phyloP scores from a whole-genome alignment of 1,140 invertebrate species.

The Drosophila teissieri region DNA sequence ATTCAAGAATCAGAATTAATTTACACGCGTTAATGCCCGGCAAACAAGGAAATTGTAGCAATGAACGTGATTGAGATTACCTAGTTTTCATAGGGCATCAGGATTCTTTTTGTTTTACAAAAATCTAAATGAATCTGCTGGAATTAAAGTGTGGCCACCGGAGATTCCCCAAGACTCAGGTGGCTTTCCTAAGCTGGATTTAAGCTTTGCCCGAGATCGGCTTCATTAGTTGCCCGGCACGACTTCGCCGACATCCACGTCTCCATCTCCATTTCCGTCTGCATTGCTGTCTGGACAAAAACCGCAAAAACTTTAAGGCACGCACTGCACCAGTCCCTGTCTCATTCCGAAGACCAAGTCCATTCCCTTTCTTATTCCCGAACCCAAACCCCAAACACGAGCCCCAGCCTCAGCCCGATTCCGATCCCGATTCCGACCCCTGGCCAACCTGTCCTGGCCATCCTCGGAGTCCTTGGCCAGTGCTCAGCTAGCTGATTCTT shows the following conservation, averaged over 20 bases:
- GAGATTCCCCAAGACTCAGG: conserved; percentile 23
- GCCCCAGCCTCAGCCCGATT: no score
- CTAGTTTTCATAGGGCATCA: background rate
- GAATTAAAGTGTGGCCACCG: conserved; percentile 5
- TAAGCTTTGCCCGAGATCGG: conserved; percentile 46
- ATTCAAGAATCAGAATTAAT: no score
- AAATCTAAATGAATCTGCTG: background rate
- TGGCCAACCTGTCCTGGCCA: conserved; percentile 24
- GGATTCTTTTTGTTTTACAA: background rate
- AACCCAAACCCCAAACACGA: no score
- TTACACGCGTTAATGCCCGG: no score
- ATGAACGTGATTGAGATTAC: background rate
- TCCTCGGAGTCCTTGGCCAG: conserved; percentile 40
- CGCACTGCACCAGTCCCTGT: conserved; percentile 54
- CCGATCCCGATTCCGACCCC: conserved; percentile 27
- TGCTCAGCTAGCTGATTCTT: conserved; percentile 45
- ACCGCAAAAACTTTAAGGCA: conserved; percentile 72
- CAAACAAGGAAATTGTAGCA: background rate
- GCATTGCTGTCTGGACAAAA: conserved; percentile 38
- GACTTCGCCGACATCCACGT: conserved; percentile 38
- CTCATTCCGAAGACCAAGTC: conserved; percentile 23
- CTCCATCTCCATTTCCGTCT: conserved; percentile 36
- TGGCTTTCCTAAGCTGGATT: conserved; percentile 19
- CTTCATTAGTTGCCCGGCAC: conserved; percentile 76
- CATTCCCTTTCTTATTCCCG: background rate